Evolutionary conservation across 2,113 vertebrate species (phyloP).

Genomic region (Brachyhypopomus occidentalis): DNA sequence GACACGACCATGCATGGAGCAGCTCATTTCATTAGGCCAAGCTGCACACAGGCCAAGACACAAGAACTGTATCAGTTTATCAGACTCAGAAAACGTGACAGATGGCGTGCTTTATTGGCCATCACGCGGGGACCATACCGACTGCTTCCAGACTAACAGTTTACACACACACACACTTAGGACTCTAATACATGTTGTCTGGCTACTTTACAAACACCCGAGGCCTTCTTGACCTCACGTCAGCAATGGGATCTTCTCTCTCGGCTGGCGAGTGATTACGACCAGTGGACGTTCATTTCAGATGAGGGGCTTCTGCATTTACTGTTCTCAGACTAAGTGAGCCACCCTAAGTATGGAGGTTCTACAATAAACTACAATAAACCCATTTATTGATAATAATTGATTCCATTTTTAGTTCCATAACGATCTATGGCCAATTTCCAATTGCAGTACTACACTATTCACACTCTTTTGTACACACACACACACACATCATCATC

Average conservation of each 20-base stretch:
- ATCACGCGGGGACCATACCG: constrained; percentile 43
- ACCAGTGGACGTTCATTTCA: constrained; percentile 7
- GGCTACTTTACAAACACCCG: constrained; percentile 16
- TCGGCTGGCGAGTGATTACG: constrained; percentile 3
- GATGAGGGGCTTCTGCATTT: not conserved
- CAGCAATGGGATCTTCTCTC: not conserved
- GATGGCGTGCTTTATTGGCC: constrained; percentile 48
- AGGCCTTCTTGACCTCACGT: constrained; percentile 26
- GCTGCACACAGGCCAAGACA: constrained; percentile 13
- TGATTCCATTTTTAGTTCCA: not conserved
- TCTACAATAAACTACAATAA: constrained; percentile 1
- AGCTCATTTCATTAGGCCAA: constrained; percentile 34
- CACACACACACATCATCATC: no score
- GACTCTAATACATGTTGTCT: constrained; percentile 20
- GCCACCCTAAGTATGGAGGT: constrained; percentile 26
- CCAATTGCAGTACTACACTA: not conserved
- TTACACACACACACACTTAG: constrained; percentile 32
- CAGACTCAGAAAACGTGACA: constrained; percentile 39
- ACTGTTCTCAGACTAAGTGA: not conserved
- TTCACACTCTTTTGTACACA: not conserved
- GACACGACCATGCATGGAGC: constrained; percentile 20
- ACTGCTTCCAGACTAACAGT: constrained; percentile 36
- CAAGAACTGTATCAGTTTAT: constrained; percentile 46
- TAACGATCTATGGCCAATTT: not conserved
- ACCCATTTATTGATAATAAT: constrained; percentile 10